Percentiles rank a stretch among this genome's conserved stretches.
Evolutionary conservation across 2,888 invertebrate genomes (phyloP).

Genomic region (Pollenia angustigena): DNA sequence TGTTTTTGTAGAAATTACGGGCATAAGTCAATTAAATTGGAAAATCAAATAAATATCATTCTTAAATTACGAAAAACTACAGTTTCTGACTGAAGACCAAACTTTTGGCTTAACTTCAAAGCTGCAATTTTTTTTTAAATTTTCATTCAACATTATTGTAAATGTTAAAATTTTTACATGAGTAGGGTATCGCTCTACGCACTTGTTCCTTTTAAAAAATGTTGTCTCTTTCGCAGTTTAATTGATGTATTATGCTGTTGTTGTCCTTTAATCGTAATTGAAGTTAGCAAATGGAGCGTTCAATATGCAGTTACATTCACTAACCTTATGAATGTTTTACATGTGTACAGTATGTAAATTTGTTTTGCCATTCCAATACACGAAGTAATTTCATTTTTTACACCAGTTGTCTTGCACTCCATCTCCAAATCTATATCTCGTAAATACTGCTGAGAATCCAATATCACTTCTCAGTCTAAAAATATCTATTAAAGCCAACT

Average conservation of each 20-base stretch:
- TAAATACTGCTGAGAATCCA: constrained; percentile 45
- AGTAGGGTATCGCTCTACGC: neutral
- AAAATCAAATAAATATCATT: too few species aligned
- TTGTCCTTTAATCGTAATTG: constrained; percentile 47
- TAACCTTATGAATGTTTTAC: constrained; percentile 27
- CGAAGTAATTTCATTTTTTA: constrained; percentile 38
- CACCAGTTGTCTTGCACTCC: constrained; percentile 21
- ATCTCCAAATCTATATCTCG: constrained; percentile 5
- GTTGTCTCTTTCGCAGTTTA: constrained; percentile 2
- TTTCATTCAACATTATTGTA: too few species aligned
- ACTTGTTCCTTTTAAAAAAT: neutral
- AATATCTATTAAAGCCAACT: constrained; percentile 13
- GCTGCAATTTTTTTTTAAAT: too few species aligned
- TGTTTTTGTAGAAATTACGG: too few species aligned
- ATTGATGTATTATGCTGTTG: constrained; percentile 19
- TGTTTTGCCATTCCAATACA: constrained; percentile 20
- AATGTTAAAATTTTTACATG: neutral
- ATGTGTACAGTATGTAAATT: constrained; percentile 41
- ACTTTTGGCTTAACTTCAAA: too few species aligned
- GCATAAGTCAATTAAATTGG: too few species aligned
- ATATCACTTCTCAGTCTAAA: constrained; percentile 71
- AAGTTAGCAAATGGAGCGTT: constrained; percentile 65
- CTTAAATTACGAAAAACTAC: too few species aligned
- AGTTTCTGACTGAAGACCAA: too few species aligned
- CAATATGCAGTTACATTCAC: constrained; percentile 16